These are phyloP conservation scores for Rallus crepitans DNA, from an alignment of 2,797 vertebrate genomes.

Conservation along the genomic window DNA sequence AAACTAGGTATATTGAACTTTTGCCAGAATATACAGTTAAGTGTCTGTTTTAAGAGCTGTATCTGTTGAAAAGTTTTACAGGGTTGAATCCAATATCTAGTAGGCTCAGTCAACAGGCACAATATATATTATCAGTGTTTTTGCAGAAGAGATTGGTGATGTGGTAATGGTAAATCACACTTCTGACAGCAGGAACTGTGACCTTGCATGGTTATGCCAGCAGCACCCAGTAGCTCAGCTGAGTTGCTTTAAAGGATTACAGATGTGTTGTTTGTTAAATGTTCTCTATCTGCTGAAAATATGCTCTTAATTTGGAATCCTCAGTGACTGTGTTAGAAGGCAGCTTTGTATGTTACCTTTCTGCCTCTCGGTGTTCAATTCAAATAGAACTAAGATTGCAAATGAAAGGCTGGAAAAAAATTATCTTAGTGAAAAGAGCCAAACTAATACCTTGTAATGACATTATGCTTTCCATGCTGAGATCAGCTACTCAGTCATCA, in stretches of 20 bases:
- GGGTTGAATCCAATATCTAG: background rate
- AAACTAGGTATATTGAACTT: background rate
- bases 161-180: background rate
- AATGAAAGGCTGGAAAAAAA: background rate
- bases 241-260: background rate
- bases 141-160: background rate
- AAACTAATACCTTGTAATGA: background rate
- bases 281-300: background rate
- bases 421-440: background rate
- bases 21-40: background rate
- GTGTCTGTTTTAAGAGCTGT: background rate
- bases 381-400: background rate
- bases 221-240: background rate
- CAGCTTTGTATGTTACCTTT: background rate
- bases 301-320: background rate
- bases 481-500: background rate
- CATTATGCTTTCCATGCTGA: rapidly evolving
- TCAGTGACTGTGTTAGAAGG: background rate
- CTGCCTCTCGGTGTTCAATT: background rate
- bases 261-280: background rate
- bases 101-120: background rate
- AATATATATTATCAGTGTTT: background rate
- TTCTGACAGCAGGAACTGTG: background rate
- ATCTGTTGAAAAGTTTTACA: background rate
- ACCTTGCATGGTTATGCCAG: background rate